phyloP scores from a whole-genome alignment of 2,113 vertebrate genomes.

The Numenius arquata region DNA sequence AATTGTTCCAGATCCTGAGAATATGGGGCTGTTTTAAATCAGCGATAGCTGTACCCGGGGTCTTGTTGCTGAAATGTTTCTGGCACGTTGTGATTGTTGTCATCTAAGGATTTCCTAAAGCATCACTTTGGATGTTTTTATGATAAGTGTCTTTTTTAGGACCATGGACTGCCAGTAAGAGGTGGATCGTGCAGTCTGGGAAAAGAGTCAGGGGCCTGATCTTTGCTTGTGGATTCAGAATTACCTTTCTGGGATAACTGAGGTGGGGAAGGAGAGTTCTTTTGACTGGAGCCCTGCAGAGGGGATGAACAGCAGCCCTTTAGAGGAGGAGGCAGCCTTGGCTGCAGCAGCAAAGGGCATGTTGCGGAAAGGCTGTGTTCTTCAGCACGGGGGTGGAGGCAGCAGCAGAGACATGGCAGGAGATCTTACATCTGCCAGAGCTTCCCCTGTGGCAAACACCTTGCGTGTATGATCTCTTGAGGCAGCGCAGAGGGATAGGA shows the following conservation, averaged over 20 bases:
- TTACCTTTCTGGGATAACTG: background rate
- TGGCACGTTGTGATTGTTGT: background rate
- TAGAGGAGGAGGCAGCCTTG: background rate
- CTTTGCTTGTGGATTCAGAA: background rate
- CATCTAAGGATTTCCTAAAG: background rate
- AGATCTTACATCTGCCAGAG: background rate
- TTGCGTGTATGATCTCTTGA: background rate
- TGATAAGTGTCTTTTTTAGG: background rate
- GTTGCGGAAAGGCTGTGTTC: too few relatives aligned
- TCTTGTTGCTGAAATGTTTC: background rate
- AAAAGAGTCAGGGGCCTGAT: background rate
- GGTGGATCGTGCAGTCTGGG: background rate
- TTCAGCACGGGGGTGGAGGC: background rate
- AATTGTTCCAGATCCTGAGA: background rate
- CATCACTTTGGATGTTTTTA: background rate
- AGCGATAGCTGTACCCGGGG: background rate
- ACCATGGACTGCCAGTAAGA: background rate
- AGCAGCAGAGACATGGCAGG: background rate
- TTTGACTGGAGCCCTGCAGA: background rate
- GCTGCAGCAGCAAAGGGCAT: background rate
- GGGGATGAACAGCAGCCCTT: background rate
- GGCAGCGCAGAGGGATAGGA: background rate
- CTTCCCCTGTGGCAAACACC: background rate
- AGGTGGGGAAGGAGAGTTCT: rapidly evolving
- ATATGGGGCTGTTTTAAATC: background rate